Evolutionary conservation across 1,140 invertebrate genomes (phyloP).

Genomic region (Aphaenogaster ashmeadi): DNA sequence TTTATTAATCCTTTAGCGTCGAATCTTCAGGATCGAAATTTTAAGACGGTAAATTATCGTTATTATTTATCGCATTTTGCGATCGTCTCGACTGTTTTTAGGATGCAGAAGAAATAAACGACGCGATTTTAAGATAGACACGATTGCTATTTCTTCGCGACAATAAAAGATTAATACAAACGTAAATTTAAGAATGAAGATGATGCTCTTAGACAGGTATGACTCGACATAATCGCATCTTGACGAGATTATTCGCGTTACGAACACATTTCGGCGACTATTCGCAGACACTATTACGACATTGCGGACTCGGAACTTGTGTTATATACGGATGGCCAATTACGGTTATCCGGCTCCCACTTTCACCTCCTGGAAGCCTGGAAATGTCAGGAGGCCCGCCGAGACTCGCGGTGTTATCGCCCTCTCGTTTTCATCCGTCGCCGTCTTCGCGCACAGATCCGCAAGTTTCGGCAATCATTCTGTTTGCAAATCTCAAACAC

Average conservation of each 20-base stretch:
- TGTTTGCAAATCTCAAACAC: neutral
- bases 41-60: neutral
- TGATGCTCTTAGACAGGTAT: neutral
- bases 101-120: neutral
- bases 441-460: neutral
- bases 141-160: neutral
- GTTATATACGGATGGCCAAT: slow-evolving; percentile 60
- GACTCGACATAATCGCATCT: neutral
- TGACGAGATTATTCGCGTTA: slow-evolving; percentile 23
- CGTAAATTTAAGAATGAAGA: neutral
- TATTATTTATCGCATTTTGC: neutral
- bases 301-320: slow-evolving; percentile 58
- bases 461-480: neutral
- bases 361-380: slow-evolving; percentile 60
- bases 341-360: slow-evolving; percentile 62
- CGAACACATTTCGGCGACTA: slow-evolving; percentile 48
- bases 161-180: neutral
- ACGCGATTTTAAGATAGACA: neutral
- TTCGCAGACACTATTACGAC: slow-evolving; percentile 44
- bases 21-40: neutral
- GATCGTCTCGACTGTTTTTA: no score
- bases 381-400: slow-evolving; percentile 58
- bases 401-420: slow-evolving; percentile 44
- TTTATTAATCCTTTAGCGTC: neutral
- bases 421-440: slow-evolving; percentile 56